Percentiles rank a stretch among this genome's conserved stretches.
phyloP scores from a whole-genome alignment of 2,888 invertebrate species.

The Dolomedes plantarius region DNA sequence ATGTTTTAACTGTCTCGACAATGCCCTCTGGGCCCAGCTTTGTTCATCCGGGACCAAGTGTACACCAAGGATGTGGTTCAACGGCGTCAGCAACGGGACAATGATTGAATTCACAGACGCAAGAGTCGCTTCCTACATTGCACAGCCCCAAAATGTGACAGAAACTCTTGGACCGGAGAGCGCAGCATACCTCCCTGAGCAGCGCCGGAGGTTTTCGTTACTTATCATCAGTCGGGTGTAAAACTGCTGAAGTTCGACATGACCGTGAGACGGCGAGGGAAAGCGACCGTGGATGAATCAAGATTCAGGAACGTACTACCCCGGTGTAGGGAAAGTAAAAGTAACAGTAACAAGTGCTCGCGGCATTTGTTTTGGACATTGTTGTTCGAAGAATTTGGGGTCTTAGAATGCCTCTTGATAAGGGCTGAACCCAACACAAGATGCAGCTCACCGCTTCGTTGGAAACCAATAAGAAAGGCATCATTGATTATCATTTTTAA shows the following conservation, averaged over 20 bases:
- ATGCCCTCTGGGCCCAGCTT: not conserved
- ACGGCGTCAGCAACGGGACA: too few species aligned
- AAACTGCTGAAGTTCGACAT: not conserved
- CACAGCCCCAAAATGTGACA: not conserved
- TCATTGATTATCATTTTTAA: too few species aligned
- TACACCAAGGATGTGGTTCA: not conserved
- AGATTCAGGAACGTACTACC: not conserved
- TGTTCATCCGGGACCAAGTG: not conserved
- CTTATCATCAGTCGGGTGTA: not conserved
- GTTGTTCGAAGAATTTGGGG: too few species aligned
- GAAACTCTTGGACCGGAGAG: not conserved
- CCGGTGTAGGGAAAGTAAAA: not conserved
- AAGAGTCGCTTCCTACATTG: not conserved
- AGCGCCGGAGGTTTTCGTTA: not conserved
- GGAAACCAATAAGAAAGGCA: too few species aligned
- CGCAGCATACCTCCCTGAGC: too few species aligned
- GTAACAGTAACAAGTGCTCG: not conserved
- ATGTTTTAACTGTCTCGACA: not conserved
- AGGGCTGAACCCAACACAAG: too few species aligned
- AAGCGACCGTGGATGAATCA: not conserved
- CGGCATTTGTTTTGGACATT: too few species aligned
- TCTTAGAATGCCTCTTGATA: too few species aligned
- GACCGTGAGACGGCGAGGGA: not conserved
- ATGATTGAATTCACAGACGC: too few species aligned
- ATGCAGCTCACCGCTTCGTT: too few species aligned